Evolutionary conservation across 2,797 vertebrate species (phyloP).

Genomic region (Peromyscus nudipes): DNA sequence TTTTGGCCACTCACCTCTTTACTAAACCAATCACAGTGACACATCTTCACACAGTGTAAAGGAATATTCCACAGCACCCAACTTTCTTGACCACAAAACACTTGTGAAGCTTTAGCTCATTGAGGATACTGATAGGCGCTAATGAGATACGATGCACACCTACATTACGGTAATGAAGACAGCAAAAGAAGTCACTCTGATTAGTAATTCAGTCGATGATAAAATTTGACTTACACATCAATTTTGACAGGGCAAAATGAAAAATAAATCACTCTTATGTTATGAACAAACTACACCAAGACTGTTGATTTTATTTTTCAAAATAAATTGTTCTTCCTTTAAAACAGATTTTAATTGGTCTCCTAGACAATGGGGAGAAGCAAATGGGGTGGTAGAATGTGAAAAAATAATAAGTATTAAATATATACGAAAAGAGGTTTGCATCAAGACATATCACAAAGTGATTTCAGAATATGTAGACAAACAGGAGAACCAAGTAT

Average conservation of each 20-base stretch:
- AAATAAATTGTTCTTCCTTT: not conserved
- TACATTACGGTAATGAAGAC: not conserved
- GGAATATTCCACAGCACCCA: not conserved
- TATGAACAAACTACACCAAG: not conserved
- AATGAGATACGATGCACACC: not conserved
- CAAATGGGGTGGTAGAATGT: not conserved
- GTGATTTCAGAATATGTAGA: not conserved
- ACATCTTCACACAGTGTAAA: not conserved
- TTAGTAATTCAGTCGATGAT: not conserved
- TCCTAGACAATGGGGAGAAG: not conserved
- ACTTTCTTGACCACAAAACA: not conserved
- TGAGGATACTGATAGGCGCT: not conserved
- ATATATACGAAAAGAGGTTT: not conserved
- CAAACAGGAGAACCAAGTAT: constrained; percentile 1
- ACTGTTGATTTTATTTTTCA: not conserved
- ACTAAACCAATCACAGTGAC: not conserved
- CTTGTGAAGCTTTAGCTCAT: not conserved
- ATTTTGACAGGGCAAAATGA: not conserved
- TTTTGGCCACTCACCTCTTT: not conserved
- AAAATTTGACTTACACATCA: not conserved
- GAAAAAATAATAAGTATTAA: not conserved
- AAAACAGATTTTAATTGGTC: not conserved
- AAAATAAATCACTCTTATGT: too few species aligned
- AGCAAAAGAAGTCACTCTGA: not conserved
- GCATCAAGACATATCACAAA: constrained; percentile 14